phyloP scores from a whole-genome alignment of 1,140 invertebrate genomes.

The Drosophila pseudoobscura region DNA sequence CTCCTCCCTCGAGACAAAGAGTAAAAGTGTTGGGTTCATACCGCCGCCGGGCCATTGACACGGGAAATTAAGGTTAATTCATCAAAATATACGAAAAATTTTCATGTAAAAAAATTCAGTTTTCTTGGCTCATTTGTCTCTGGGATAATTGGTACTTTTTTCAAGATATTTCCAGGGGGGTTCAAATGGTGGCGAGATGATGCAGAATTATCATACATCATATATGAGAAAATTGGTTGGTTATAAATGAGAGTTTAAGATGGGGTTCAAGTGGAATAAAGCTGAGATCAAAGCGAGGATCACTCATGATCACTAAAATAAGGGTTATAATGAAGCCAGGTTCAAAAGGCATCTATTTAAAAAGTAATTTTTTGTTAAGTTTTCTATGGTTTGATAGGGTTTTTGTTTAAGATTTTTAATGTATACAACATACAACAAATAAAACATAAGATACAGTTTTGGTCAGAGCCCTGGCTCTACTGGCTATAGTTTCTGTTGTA shows the following conservation, averaged over 20 bases:
- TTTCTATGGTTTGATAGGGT: too few species aligned
- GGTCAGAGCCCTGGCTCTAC: too few species aligned
- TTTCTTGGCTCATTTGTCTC: constrained; percentile 55
- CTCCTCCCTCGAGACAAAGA: constrained; percentile 1
- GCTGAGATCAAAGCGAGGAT: background rate
- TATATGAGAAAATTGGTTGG: constrained; percentile 2
- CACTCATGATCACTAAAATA: too few species aligned
- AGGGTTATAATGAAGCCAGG: background rate
- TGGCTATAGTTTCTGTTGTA: too few species aligned
- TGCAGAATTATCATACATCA: constrained; percentile 16
- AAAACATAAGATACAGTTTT: too few species aligned
- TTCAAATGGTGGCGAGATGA: constrained; percentile 40
- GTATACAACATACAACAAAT: too few species aligned
- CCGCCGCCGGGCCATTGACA: constrained; percentile 61
- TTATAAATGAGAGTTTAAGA: constrained; percentile 39
- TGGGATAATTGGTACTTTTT: constrained; percentile 47
- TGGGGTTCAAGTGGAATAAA: constrained; percentile 9
- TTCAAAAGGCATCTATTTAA: background rate
- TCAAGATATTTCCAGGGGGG: constrained; percentile 27
- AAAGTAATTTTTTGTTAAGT: too few species aligned
- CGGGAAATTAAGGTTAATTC: constrained; percentile 76
- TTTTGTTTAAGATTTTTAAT: too few species aligned
- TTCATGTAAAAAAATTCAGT: constrained; percentile 12
- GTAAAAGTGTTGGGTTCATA: constrained; percentile 60
- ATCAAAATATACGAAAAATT: constrained; percentile 42